A percentile compares a stretch with the other conserved stretches of the same genome.
Conservation (phyloP, 1,140 invertebrate genomes). For the Mizuhopecten yessoensis region DNA sequence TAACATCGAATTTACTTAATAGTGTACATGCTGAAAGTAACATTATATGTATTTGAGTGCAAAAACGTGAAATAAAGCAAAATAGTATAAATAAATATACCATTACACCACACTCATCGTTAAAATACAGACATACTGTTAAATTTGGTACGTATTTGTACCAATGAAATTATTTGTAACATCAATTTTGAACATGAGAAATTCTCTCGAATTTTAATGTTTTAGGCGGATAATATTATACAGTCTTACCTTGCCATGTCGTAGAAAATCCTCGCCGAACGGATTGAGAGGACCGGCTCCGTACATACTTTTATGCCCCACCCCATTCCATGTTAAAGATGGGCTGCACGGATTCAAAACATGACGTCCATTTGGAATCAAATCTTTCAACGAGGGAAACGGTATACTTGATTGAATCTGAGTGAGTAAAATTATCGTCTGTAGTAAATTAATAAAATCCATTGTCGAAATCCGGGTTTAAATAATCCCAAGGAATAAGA, state of each 20-base stretch:
- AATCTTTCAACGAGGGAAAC: conserved; percentile 41
- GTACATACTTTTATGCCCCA: conserved; percentile 43
- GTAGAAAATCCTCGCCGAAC: conserved; percentile 53
- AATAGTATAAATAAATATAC: too few species aligned
- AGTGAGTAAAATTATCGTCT: background rate
- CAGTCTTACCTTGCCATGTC: conserved; percentile 49
- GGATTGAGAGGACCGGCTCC: conserved; percentile 49
- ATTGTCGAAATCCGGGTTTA: background rate
- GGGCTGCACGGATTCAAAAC: conserved; percentile 60
- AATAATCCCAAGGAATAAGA: background rate
- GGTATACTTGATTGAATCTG: background rate
- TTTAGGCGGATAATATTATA: too few species aligned
- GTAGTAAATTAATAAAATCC: background rate
- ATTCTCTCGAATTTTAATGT: too few species aligned
- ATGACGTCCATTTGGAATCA: conserved; percentile 56
- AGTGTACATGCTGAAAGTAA: too few species aligned
- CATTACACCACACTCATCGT: too few species aligned
- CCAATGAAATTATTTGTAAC: too few species aligned
- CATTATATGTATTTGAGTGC: too few species aligned
- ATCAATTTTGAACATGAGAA: too few species aligned
- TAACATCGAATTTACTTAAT: too few species aligned
- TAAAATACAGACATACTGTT: too few species aligned
- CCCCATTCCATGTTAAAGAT: conserved; percentile 17
- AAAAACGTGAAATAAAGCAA: too few species aligned
- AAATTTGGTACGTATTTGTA: too few species aligned